These are phyloP conservation scores for Podabrus alpinus DNA, from an alignment of 2,888 invertebrate species.

Conservation along the genomic window DNA sequence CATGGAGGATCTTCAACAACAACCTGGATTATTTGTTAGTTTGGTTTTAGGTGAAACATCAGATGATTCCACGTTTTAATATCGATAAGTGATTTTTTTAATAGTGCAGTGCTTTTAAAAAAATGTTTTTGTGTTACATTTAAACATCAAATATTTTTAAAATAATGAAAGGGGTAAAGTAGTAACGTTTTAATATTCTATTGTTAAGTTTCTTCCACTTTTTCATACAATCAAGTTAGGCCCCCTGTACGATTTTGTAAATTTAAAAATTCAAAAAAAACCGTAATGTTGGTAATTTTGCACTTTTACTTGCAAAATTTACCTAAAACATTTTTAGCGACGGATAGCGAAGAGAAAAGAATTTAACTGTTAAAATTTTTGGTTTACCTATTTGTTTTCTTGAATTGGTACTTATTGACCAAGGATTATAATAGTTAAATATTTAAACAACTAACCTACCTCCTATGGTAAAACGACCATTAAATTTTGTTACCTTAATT, in stretches of 20 bases:
- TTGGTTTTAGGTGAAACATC: neutral
- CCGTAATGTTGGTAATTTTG: neutral
- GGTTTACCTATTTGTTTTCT: neutral
- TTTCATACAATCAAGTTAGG: neutral
- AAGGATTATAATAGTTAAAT: neutral
- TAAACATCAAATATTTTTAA: neutral
- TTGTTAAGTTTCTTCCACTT: neutral
- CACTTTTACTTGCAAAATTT: neutral
- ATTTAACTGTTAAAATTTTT: neutral
- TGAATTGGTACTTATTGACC: neutral
- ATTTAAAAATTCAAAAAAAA: neutral
- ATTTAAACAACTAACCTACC: neutral
- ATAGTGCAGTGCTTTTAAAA: neutral
- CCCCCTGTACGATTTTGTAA: neutral
- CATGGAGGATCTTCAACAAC: neutral
- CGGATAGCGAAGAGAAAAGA: too few species aligned
- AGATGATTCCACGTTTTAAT: neutral
- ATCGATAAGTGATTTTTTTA: neutral
- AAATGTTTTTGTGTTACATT: neutral
- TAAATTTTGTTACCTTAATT: constrained; percentile 1
- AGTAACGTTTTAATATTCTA: neutral
- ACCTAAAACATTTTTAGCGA: neutral
- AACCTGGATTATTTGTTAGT: neutral
- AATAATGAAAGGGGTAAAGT: neutral
- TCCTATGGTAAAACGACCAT: neutral